Evolutionary conservation across 2,113 vertebrate species (phyloP), one percentile per base, ranked within the genome.

Genomic region (Gobio gobio): DNA sequence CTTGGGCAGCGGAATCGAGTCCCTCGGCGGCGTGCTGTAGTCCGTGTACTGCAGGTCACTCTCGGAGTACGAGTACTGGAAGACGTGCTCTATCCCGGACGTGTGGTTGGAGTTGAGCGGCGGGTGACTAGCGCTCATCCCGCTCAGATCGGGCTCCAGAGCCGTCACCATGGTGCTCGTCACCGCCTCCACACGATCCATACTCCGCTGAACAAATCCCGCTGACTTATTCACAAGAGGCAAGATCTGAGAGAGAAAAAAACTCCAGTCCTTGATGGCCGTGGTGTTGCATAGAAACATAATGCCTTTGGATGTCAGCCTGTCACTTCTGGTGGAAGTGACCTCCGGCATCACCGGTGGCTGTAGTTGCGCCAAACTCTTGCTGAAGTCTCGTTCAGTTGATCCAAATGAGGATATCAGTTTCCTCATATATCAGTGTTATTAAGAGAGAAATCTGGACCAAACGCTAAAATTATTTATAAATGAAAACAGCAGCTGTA

Each of bases 231-330:
- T 97, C 86, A 97, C 90, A 4, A 95, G 95, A 82, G 96, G 96
- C 83, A 97, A 87, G 63, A 97, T 95, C 87, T 96, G 96, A 10
- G 96, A 95, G 74, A 97, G 93, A 83, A 97, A 96, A 40, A 94
- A 93, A 89, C 95, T 95, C 96, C 96, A 96, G 94, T 96, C 95
- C 91, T 95, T 97, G 85, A 96, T 95, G 85, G 95, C 95, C 87
- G 94, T 97, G 83, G 93, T 95, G 90, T 97, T 97, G 91, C 96
- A 97, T 87, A 94, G 91, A 90, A 95, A 93, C 96, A 97, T 96
- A 84, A 86, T 94, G 91, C 89, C 78, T 22, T 76, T 43, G n/a
- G 82, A 59, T 26, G 4, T 29, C 58, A 86, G 70, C 10, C n/a
- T 73, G 10, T 74, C 80, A 43, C 59, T 78, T 33, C 36, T 24